These are phyloP conservation scores for Odontophorus gujanensis DNA, from an alignment of 2,113 vertebrate species.

Conservation along the genomic window DNA sequence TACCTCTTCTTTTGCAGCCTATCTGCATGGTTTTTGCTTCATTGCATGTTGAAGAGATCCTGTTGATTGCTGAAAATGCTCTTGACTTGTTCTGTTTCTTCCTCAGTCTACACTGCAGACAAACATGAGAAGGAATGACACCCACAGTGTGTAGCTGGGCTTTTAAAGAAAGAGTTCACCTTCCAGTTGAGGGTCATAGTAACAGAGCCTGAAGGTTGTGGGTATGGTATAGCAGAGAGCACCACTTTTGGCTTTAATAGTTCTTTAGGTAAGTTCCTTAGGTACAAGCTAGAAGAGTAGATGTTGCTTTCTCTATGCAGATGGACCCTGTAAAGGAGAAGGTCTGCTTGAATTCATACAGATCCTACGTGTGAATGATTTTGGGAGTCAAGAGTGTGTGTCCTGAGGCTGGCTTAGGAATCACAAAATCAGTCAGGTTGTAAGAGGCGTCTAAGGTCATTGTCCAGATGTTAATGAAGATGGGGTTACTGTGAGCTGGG, in stretches of 20 bases:
- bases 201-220: not conserved
- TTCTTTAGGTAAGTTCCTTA: not conserved
- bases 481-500: not conserved
- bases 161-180: no score
- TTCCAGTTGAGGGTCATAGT: not conserved
- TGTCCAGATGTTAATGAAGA: not conserved
- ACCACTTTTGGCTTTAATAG: not conserved
- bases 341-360: not conserved
- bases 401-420: not conserved
- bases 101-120: not conserved
- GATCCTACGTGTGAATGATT: not conserved
- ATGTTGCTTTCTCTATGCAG: not conserved
- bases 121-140: not conserved
- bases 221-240: not conserved
- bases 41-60: not conserved
- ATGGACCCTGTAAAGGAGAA: not conserved
- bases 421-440: not conserved
- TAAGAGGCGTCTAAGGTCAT: no score
- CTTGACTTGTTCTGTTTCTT: not conserved
- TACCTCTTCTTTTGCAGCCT: not conserved
- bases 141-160: rapidly evolving
- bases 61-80: not conserved
- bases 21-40: not conserved
- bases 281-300: not conserved
- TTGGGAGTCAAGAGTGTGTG: not conserved